These are phyloP conservation scores for Petrocephalus sullivani DNA, from an alignment of 2,797 vertebrate genomes.

Conservation along the genomic window DNA sequence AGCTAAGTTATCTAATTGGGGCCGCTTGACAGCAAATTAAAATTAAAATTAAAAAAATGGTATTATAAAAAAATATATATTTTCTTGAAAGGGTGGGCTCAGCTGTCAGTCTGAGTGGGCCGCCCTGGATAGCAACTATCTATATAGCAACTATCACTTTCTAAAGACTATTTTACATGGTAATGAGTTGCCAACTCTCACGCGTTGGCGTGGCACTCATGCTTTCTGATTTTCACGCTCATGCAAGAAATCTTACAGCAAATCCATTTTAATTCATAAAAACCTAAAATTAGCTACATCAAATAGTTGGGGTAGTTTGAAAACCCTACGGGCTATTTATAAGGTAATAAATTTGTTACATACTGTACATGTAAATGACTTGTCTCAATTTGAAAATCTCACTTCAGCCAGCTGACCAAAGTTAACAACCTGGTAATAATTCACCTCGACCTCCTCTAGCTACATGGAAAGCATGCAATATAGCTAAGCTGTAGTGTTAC, in stretches of 20 bases:
- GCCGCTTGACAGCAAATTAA: not conserved
- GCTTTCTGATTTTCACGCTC: no score
- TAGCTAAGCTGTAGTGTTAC: not conserved
- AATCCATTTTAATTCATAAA: no score
- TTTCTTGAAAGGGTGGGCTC: not conserved
- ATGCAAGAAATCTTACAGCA: no score
- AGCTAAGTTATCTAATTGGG: not conserved
- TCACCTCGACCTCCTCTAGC: not conserved
- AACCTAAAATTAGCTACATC: no score
- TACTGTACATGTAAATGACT: no score
- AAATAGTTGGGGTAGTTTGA: no score
- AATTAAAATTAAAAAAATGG: not conserved
- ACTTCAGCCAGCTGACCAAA: no score
- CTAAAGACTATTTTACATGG: not conserved
- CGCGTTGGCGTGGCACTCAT: no score
- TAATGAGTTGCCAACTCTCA: not conserved
- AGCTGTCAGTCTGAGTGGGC: not conserved
- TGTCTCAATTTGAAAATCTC: no score
- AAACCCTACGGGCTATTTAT: no score
- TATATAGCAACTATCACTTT: not conserved
- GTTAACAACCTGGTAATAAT: not conserved
- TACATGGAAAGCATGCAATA: not conserved
- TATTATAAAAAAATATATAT: not conserved
- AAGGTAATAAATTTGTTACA: no score
- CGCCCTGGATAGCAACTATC: no score